Evolutionary conservation across 2,888 invertebrate species (phyloP), one percentile per base, ranked within the genome.

Genomic region (Caenorhabditis sp.): DNA sequence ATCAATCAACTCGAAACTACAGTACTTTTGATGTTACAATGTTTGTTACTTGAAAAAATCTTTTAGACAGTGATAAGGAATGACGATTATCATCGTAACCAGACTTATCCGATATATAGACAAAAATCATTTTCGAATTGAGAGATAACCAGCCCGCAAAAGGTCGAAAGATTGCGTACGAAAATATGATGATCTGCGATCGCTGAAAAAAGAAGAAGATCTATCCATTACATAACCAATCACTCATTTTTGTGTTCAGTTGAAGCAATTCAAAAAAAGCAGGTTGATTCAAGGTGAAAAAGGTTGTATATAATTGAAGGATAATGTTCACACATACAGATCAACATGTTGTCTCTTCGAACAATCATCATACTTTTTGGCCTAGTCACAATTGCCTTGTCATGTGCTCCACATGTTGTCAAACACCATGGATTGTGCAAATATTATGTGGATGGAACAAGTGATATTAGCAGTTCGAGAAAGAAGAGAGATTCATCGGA

Each of bases 401-500:
- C 60, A 14, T 60, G 60, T 60, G 60, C 60, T 6, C 60, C 60
- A 49, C 37, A 43, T 23, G 17, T 24, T 43, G 17, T 4, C 1
- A 60, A 24, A 49, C 26, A 23, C 26, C 60, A 50, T n/a, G 60
- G 60, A 43, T 23, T 37, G 1, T 60, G 60, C 24, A 17, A 49
- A 24, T 60, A 24, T 19, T 60, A 60, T 26, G 60, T 60, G n/a
- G 60, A 60, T 26, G 60, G 60, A 23, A 49, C 49, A 2, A 60
- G 60, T 60, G 60, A 60, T 50, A 49, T 14, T 3, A 26, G 14
- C 23, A 23, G 17, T 27, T 24, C 43, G 12, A 17, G 58, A 37
- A 58, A 36, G 36, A 58, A 58, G 58, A 58, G 58, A 27, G 57
- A 57, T 57, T 57, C 43, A 43, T 10, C 14, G 53, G 53, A 53